Percentiles rank a stretch among this genome's conserved stretches.
Evolutionary conservation across 2,888 invertebrate genomes (phyloP).

Genomic region (Lissocephala sabroskyi): DNA sequence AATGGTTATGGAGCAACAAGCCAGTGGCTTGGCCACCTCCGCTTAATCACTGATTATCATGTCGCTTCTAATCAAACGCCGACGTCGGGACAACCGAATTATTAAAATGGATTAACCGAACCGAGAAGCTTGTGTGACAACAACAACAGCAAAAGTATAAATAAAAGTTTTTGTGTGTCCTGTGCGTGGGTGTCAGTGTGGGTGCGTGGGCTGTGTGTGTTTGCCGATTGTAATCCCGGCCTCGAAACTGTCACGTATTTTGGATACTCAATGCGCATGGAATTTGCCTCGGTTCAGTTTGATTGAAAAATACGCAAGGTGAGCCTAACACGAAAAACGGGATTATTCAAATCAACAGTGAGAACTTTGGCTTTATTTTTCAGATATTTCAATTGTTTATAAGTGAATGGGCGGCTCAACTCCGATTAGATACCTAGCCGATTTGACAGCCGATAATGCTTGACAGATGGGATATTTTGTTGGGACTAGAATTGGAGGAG

Average conservation of each 20-base stretch:
- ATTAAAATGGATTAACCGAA: conserved; percentile 1
- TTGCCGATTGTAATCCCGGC: conserved; percentile 41
- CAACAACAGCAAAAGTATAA: conserved; percentile 36
- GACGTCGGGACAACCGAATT: background rate
- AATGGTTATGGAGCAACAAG: too few species aligned
- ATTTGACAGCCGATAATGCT: too few species aligned
- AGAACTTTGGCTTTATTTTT: too few species aligned
- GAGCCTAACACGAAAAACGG: conserved; percentile 13
- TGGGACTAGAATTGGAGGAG: too few species aligned
- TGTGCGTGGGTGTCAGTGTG: conserved; percentile 10
- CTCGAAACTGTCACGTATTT: conserved; percentile 56
- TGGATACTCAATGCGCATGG: conserved; percentile 37
- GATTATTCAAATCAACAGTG: too few species aligned
- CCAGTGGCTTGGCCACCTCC: conserved; percentile 21
- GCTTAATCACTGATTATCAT: conserved; percentile 40
- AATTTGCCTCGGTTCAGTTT: conserved; percentile 23
- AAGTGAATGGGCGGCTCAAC: too few species aligned
- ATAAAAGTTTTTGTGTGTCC: conserved; percentile 16
- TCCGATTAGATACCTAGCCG: too few species aligned
- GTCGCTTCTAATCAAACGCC: conserved; percentile 16
- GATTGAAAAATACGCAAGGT: conserved; percentile 51
- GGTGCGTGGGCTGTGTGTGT: conserved; percentile 12
- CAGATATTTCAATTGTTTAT: too few species aligned
- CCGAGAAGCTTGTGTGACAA: conserved; percentile 15
- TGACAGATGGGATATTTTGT: too few species aligned